phyloP scores from a whole-genome alignment of 2,113 vertebrate genomes.

The Mobula birostris region DNA sequence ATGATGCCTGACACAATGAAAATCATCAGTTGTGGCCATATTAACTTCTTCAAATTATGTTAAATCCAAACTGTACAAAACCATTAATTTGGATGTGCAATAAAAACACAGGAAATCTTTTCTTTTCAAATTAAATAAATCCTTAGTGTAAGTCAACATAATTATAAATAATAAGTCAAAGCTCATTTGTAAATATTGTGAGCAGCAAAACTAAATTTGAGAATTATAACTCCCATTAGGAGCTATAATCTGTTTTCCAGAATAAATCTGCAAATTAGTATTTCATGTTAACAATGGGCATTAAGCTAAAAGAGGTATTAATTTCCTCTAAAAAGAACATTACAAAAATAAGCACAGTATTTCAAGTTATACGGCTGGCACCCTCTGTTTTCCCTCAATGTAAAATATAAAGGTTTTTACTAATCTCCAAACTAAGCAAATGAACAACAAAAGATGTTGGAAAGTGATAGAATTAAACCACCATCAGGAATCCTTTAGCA shows the following conservation, averaged over 20 bases:
- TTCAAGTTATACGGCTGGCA: not conserved
- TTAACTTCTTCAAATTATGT: no score
- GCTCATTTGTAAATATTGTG: conserved; percentile 14
- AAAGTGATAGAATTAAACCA: no score
- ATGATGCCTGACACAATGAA: not conserved
- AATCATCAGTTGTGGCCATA: not conserved
- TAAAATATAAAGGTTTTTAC: not conserved
- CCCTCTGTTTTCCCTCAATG: not conserved
- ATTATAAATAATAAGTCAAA: conserved; percentile 4
- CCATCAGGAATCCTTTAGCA: no score
- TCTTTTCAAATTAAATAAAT: conserved; percentile 14
- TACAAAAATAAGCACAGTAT: not conserved
- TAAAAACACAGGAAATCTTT: not conserved
- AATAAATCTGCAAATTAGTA: not conserved
- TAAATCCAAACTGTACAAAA: not conserved
- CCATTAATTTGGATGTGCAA: not conserved
- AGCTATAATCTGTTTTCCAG: not conserved
- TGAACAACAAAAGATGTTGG: no score
- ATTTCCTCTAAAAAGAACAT: not conserved
- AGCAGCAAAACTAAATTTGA: not conserved
- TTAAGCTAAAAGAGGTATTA: not conserved
- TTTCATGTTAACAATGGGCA: not conserved
- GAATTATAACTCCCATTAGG: not conserved
- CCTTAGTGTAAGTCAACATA: not conserved
- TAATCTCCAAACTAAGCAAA: not conserved